Base-by-base conservation (phyloP, 2,797 vertebrate species). In the Aulostomus chinensis region DNA sequence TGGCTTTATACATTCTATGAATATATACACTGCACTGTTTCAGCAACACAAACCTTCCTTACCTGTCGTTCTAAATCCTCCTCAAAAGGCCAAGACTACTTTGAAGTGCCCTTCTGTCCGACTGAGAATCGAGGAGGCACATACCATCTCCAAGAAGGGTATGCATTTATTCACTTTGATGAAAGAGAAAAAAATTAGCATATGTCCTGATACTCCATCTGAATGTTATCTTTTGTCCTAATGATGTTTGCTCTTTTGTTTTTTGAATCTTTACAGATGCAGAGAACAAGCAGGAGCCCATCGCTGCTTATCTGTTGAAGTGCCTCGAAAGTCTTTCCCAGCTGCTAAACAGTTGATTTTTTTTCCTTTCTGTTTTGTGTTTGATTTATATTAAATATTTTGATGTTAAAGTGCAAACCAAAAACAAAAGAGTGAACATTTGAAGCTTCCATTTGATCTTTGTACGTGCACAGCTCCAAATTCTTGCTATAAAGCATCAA, bases 61-160 rank as follows among this genome's bases (percentile, higher is more conserved):
- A 78, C 60, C 47, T 25, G 9, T 39, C 26, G 47, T 36, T 73
- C 8, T 58, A n/a, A 59, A 58, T 74, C 66, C 34, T 40, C 50
- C 51, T 54, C 31, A 61, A 85, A n/a, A 99, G 97, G 97, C 95
- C 43, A 99, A 95, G 88, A 92, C 93, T 22, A 89, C 86, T 81
- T 89, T 99, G 86, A 99, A 96, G 88, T 94, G 91, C 78, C 93
- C 94, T 33, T 92, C 91, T 16, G 82, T 98, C 80, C 93, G 90
- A 75, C 77, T 93, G 80, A 94, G 84, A 89, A 86, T 99, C 61
- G 93, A 97, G 47, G 92, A 94, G 57, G 93, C 94, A 0, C 92
- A 91, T 51, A 61, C 67, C 37, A 66, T 58, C 52, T 83, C 81
- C 14, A 93, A 90, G 73, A 93, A 90, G 91, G 91, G 95, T 97